Conservation (phyloP, 2,888 invertebrate genomes). For the Mythimna ferrago region DNA sequence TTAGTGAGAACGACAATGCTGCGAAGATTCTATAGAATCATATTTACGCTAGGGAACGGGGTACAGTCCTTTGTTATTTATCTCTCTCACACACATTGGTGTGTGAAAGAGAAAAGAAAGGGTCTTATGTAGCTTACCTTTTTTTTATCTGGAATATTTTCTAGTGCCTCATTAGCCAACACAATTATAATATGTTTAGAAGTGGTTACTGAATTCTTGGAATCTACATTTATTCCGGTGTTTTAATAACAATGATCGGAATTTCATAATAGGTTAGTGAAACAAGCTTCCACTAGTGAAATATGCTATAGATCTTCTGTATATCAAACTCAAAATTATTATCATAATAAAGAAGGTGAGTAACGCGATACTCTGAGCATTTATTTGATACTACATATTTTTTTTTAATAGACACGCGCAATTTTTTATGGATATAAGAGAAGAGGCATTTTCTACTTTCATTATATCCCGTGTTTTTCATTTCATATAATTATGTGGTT, state of each 20-base stretch:
- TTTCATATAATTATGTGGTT: too few species aligned
- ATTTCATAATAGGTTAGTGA: conserved; percentile 8
- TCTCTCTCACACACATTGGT: conserved; percentile 1
- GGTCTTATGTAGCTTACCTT: background rate
- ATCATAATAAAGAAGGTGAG: background rate
- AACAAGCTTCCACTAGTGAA: background rate
- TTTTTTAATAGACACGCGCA: too few species aligned
- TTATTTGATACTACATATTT: background rate
- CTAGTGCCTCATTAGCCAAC: background rate
- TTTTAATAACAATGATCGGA: conserved; percentile 8
- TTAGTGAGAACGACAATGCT: background rate
- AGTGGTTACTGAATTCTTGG: background rate
- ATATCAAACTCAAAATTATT: background rate
- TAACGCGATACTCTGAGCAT: background rate
- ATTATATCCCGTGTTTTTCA: background rate
- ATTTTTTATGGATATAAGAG: background rate
- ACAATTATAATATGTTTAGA: conserved; percentile 1
- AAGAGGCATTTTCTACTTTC: background rate
- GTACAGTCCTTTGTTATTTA: too few species aligned
- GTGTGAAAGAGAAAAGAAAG: background rate
- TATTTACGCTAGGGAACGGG: background rate
- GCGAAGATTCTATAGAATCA: too few species aligned
- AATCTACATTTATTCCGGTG: background rate
- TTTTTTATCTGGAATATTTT: conserved; percentile 7
- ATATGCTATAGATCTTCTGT: background rate